Evolutionary conservation across 2,797 vertebrate genomes (phyloP).

Genomic region (Urocyon cinereoargenteus): DNA sequence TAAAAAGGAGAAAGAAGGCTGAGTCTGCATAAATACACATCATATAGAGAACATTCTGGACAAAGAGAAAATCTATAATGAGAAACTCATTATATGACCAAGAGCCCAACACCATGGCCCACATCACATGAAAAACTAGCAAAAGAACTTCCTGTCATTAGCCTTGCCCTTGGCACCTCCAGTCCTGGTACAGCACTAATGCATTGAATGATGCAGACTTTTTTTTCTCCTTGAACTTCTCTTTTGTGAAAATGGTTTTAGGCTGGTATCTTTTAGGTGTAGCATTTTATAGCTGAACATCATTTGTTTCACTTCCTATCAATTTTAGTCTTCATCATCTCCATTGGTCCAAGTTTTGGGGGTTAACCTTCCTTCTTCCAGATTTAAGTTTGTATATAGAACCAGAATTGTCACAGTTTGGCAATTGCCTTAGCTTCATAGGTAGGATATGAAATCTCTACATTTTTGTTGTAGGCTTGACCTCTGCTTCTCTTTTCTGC

Average conservation of each 20-base stretch:
- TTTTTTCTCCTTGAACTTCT: slow-evolving; percentile 35
- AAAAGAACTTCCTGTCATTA: neutral
- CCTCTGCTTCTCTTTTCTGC: neutral
- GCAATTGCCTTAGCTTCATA: neutral
- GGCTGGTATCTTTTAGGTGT: neutral
- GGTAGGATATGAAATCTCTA: neutral
- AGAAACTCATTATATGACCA: neutral
- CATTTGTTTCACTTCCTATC: neutral
- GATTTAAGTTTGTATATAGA: neutral
- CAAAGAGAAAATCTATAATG: neutral
- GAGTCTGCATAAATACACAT: neutral
- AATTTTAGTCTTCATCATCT: slow-evolving; percentile 10
- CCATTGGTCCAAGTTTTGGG: neutral
- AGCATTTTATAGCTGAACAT: neutral
- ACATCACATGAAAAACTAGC: neutral
- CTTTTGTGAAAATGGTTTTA: neutral
- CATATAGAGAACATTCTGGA: neutral
- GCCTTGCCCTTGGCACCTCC: neutral
- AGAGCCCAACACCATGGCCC: neutral
- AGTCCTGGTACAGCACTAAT: neutral
- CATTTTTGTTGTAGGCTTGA: neutral
- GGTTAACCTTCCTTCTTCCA: neutral
- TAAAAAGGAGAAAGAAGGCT: neutral
- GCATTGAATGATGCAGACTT: neutral
- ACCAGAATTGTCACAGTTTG: neutral